Evolutionary conservation across 2,797 vertebrate species (phyloP).

Genomic region (Pseudochaenichthys georgianus): DNA sequence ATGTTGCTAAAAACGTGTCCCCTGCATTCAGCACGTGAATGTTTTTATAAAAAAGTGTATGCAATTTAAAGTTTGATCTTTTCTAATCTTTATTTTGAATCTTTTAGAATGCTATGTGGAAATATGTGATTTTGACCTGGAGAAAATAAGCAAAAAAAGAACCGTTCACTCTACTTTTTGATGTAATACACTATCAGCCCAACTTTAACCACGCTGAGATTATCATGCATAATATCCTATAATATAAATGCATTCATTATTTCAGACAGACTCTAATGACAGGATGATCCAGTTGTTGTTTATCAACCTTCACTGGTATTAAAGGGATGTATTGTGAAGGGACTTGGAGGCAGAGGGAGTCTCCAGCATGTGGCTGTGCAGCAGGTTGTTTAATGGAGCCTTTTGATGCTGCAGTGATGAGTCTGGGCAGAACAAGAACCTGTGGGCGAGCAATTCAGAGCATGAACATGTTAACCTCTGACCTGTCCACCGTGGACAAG

Average conservation of each 20-base stretch:
- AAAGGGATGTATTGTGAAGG: background rate
- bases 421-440: constrained; percentile 80
- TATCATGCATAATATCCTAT: background rate
- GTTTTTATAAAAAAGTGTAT: background rate
- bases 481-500: constrained; percentile 43
- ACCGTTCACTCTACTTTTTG: background rate
- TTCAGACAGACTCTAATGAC: background rate
- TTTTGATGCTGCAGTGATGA: constrained; percentile 79
- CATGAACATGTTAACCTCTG: constrained; percentile 89
- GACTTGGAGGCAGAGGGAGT: background rate
- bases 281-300: background rate
- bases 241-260: background rate
- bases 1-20: too few species aligned
- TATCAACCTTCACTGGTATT: background rate
- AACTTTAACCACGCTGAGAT: background rate
- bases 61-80: too few species aligned
- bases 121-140: background rate
- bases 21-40: background rate
- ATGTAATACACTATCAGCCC: background rate
- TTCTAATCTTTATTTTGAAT: too few species aligned
- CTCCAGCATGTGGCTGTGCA: constrained; percentile 27
- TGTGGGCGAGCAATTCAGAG: constrained; percentile 89
- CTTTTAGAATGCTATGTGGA: too few species aligned
- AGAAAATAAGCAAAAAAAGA: background rate
- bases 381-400: constrained; percentile 68